phyloP scores from a whole-genome alignment of 2,113 vertebrate species.

The Proterorhinus semilunaris region DNA sequence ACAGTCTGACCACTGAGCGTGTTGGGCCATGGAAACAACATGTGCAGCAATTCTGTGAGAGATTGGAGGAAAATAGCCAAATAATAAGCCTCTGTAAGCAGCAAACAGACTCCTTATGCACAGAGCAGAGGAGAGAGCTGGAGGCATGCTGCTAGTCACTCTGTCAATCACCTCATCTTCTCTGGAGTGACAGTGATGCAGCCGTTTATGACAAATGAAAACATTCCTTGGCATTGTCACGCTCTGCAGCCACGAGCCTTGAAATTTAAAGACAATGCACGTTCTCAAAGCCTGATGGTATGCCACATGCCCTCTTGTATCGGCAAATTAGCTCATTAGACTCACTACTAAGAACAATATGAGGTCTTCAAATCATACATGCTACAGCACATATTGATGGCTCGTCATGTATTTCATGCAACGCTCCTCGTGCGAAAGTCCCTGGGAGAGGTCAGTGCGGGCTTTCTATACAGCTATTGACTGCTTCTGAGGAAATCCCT shows the following conservation, averaged over 20 bases:
- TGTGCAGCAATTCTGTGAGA: background rate
- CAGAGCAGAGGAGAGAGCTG: constrained; percentile 19
- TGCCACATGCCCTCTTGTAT: constrained; percentile 13
- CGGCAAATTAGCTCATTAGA: constrained; percentile 15
- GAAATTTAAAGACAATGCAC: constrained; percentile 20
- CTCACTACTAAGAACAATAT: constrained; percentile 19
- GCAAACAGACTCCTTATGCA: constrained; percentile 5
- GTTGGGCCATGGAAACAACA: background rate
- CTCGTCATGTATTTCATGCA: constrained; percentile 18
- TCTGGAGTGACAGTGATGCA: constrained; percentile 31
- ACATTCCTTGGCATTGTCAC: constrained; percentile 20
- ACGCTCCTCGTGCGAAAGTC: constrained; percentile 26
- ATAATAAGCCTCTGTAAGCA: constrained; percentile 14
- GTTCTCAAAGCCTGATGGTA: background rate
- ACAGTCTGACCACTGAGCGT: constrained; percentile 19
- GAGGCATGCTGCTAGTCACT: constrained; percentile 20
- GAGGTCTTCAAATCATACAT: constrained; percentile 40
- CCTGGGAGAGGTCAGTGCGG: constrained; percentile 47
- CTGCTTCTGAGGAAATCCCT: constrained; percentile 64
- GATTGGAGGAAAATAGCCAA: constrained; percentile 9
- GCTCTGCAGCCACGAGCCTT: constrained; percentile 1
- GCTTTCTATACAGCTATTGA: constrained; percentile 45
- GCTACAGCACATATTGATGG: constrained; percentile 28
- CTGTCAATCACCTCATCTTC: constrained; percentile 35
- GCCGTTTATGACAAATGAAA: constrained; percentile 29